Evolutionary conservation across 2,113 vertebrate species (phyloP).

Genomic region (Campylomormyrus tamandua): DNA sequence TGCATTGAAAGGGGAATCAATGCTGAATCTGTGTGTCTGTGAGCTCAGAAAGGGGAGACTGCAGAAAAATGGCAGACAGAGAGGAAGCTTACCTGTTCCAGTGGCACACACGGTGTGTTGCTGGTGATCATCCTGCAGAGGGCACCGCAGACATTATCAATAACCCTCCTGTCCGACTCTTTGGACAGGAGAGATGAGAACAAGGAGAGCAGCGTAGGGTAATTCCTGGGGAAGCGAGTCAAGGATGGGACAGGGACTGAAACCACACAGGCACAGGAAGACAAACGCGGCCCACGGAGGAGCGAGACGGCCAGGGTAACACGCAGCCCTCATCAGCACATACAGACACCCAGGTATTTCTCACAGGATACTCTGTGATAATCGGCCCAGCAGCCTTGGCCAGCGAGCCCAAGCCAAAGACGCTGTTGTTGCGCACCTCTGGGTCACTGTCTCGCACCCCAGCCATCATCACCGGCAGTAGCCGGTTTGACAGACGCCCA

Average conservation of each 20-base stretch:
- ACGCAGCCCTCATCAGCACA: neutral
- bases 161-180: slow-evolving; percentile 65
- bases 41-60: neutral
- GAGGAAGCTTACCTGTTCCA: slow-evolving; percentile 65
- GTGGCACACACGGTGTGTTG: slow-evolving; percentile 57
- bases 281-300: too few relatives aligned
- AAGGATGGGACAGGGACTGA: slow-evolving; percentile 31
- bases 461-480: slow-evolving; percentile 62
- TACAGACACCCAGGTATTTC: neutral
- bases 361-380: slow-evolving; percentile 61
- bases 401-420: slow-evolving; percentile 74
- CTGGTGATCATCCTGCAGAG: slow-evolving; percentile 73
- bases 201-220: slow-evolving; percentile 69
- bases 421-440: slow-evolving; percentile 78
- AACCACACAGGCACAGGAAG: neutral
- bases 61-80: neutral
- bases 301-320: neutral
- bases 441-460: slow-evolving; percentile 62
- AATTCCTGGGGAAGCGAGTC: slow-evolving; percentile 56
- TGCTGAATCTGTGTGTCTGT: too few relatives aligned
- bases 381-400: slow-evolving; percentile 66
- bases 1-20: neutral
- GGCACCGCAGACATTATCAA: slow-evolving; percentile 80
- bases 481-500: slow-evolving; percentile 62
- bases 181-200: slow-evolving; percentile 68